phyloP scores from a whole-genome alignment of 2,113 vertebrate species.

The Esox niger region DNA sequence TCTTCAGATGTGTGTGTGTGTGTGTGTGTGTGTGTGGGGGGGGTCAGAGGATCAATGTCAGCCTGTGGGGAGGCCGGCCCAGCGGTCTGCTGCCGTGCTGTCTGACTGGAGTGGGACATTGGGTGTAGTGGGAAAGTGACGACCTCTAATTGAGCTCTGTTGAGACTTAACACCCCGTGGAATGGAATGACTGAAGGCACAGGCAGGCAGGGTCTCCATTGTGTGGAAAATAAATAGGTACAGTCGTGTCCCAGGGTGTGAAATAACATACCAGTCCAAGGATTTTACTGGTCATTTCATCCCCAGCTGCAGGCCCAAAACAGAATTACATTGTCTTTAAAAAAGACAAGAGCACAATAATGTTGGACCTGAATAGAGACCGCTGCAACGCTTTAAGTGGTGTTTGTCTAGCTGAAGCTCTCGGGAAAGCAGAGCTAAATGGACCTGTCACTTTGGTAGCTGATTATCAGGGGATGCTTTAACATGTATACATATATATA shows the following conservation, averaged over 20 bases:
- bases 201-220: slow-evolving; percentile 41
- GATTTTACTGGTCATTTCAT: slow-evolving; percentile 64
- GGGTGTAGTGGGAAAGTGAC: slow-evolving; percentile 20
- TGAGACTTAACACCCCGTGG: slow-evolving; percentile 48
- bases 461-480: too few relatives aligned
- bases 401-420: slow-evolving; percentile 26
- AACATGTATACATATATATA: too few relatives aligned
- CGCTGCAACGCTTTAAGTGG: slow-evolving; percentile 14
- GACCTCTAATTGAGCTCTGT: slow-evolving; percentile 56
- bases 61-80: slow-evolving; percentile 27
- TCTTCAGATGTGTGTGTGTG: neutral
- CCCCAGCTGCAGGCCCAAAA: slow-evolving; percentile 58
- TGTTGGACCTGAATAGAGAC: slow-evolving; percentile 1
- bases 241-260: slow-evolving; percentile 52
- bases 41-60: slow-evolving; percentile 56
- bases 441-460: neutral
- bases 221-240: slow-evolving; percentile 60
- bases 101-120: neutral
- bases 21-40: too few relatives aligned
- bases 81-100: neutral
- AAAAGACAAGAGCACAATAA: slow-evolving; percentile 32
- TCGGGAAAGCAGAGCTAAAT: neutral
- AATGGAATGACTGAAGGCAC: slow-evolving; percentile 36
- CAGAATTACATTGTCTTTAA: slow-evolving; percentile 56
- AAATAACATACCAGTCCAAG: slow-evolving; percentile 56